Evolutionary conservation across 2,797 vertebrate species (phyloP).

Genomic region (Channa striata): DNA sequence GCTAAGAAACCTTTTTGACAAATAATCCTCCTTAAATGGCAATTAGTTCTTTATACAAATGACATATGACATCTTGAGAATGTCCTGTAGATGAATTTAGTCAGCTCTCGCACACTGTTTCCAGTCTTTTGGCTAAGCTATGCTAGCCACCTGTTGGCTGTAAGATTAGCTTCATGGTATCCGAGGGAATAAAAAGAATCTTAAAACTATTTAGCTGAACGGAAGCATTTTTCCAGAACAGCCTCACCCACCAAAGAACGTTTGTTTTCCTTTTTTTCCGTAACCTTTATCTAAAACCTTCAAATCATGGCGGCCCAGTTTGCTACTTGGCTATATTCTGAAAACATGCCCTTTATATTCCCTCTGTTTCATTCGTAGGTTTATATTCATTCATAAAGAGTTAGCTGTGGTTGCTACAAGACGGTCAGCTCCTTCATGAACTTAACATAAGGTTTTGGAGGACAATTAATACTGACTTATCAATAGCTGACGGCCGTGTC

Average conservation of each 20-base stretch:
- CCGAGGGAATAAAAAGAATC: background rate
- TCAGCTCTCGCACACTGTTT: background rate
- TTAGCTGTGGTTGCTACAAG: background rate
- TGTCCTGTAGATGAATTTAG: background rate
- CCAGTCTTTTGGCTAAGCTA: background rate
- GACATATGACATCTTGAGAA: background rate
- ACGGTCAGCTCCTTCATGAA: background rate
- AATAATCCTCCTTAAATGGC: background rate
- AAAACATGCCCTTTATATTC: conserved; percentile 7
- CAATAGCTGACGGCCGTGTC: conserved; percentile 13
- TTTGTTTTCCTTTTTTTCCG: background rate
- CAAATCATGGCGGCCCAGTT: background rate
- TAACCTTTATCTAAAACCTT: too few species aligned
- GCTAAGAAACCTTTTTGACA: background rate
- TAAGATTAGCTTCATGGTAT: background rate
- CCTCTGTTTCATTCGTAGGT: background rate
- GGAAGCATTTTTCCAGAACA: background rate
- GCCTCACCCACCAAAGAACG: background rate
- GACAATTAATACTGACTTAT: conserved; percentile 52
- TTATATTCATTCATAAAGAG: conserved; percentile 9
- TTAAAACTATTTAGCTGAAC: background rate
- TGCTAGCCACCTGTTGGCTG: background rate
- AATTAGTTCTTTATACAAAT: background rate
- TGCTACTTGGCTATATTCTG: background rate
- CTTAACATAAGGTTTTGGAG: conserved; percentile 10